Evolutionary conservation across 2,888 invertebrate genomes (phyloP).

Genomic region (Ichneumon xanthorius): DNA sequence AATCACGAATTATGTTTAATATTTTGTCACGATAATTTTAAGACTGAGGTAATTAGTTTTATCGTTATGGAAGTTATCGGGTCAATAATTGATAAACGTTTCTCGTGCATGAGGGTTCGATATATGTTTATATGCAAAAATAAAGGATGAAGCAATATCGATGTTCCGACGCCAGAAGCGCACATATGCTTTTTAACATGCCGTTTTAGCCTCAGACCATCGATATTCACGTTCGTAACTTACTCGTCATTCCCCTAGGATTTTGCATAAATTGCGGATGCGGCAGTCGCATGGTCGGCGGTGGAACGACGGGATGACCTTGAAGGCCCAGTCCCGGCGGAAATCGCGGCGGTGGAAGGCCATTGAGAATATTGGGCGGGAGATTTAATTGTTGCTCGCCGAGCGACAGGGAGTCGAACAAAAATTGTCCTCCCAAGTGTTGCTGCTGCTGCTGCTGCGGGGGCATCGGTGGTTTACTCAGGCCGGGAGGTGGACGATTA

Average conservation of each 20-base stretch:
- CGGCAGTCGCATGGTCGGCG: conserved; percentile 84
- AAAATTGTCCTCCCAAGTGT: conserved; percentile 73
- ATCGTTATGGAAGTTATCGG: background rate
- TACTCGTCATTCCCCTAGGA: conserved; percentile 78
- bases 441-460: conserved; percentile 76
- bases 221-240: conserved; percentile 51
- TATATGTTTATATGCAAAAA: background rate
- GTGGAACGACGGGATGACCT: conserved; percentile 83
- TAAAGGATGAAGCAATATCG: background rate
- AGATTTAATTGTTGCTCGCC: conserved; percentile 74
- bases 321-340: conserved; percentile 82
- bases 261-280: conserved; percentile 83
- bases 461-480: conserved; percentile 76
- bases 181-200: background rate
- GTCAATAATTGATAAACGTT: background rate
- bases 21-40: conserved; percentile 31
- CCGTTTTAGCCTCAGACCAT: background rate
- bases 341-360: conserved; percentile 80
- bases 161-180: background rate
- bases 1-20: conserved; percentile 34
- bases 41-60: background rate
- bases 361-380: conserved; percentile 76
- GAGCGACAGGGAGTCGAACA: conserved; percentile 76
- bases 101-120: background rate
- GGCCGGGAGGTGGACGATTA: conserved; percentile 82